Percentiles rank a stretch among this genome's conserved stretches.
Conservation (phyloP, 2,113 vertebrate species). For the Desmodus rotundus region DNA sequence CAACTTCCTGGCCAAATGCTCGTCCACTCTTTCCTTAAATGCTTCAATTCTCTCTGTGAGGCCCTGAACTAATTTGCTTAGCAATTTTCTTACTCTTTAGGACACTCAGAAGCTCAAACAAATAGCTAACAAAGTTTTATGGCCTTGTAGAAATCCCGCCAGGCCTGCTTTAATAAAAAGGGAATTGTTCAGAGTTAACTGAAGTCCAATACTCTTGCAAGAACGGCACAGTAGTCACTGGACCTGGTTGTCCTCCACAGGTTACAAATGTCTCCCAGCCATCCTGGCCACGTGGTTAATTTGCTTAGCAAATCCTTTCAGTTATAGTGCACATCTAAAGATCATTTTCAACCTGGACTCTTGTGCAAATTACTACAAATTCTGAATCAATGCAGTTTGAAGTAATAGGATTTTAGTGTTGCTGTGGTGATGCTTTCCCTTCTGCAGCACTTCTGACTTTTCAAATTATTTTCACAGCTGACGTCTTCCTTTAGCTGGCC, state of each 20-base stretch:
- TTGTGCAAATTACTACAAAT: background rate
- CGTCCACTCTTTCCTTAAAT: background rate
- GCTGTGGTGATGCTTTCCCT: background rate
- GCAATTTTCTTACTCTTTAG: background rate
- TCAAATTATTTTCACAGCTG: background rate
- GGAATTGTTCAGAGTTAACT: slow-evolving; percentile 22
- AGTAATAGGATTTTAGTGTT: background rate
- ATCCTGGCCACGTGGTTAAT: background rate
- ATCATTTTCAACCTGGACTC: background rate
- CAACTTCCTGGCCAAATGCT: background rate
- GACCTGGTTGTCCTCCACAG: background rate
- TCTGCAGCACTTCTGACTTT: background rate
- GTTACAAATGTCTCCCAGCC: background rate
- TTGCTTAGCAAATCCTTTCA: background rate
- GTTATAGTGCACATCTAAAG: background rate
- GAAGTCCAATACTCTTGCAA: background rate
- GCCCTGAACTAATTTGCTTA: slow-evolving; percentile 26
- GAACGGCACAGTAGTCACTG: accelerated
- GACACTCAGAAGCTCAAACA: slow-evolving; percentile 17
- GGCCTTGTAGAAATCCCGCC: background rate
- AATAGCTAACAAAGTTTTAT: slow-evolving; percentile 22
- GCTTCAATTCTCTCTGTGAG: background rate
- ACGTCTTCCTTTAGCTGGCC: background rate
- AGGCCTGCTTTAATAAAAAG: slow-evolving; percentile 40
- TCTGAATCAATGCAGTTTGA: background rate